Percentiles rank a stretch among this genome's conserved stretches.
These are phyloP conservation scores for Podabrus alpinus DNA, from an alignment of 2,888 invertebrate species.

Conservation along the genomic window DNA sequence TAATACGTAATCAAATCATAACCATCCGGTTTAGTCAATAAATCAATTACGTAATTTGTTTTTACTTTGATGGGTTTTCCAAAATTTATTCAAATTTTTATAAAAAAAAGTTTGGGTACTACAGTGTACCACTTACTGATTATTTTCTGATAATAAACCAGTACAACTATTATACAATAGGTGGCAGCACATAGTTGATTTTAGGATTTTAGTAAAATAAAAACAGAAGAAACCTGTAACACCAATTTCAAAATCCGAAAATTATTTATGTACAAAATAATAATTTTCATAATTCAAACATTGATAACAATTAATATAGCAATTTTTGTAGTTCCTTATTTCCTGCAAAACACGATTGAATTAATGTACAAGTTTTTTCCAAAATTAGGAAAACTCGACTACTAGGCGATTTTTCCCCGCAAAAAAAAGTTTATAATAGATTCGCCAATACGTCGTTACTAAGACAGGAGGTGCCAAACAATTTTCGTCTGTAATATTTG, in stretches of 20 bases:
- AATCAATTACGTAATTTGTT: neutral
- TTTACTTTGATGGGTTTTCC: neutral
- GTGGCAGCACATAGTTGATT: neutral
- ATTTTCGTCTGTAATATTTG: too few species aligned
- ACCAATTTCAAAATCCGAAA: neutral
- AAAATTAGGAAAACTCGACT: too few species aligned
- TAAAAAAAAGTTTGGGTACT: neutral
- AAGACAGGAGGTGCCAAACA: too few species aligned
- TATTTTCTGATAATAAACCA: neutral
- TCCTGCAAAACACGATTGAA: neutral
- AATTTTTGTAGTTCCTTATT: neutral
- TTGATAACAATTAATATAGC: too few species aligned
- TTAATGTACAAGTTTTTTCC: neutral
- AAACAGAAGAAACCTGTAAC: neutral
- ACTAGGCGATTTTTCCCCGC: too few species aligned
- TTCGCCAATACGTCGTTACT: too few species aligned
- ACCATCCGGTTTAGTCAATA: neutral
- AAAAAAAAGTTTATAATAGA: neutral
- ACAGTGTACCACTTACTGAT: neutral
- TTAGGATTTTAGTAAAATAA: neutral
- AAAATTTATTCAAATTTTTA: neutral
- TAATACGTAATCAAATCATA: neutral
- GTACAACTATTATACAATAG: neutral
- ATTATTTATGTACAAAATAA: neutral
- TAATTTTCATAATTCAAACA: neutral